Evolutionary conservation across 2,888 invertebrate genomes (phyloP).

Genomic region (Rotaria sp.): DNA sequence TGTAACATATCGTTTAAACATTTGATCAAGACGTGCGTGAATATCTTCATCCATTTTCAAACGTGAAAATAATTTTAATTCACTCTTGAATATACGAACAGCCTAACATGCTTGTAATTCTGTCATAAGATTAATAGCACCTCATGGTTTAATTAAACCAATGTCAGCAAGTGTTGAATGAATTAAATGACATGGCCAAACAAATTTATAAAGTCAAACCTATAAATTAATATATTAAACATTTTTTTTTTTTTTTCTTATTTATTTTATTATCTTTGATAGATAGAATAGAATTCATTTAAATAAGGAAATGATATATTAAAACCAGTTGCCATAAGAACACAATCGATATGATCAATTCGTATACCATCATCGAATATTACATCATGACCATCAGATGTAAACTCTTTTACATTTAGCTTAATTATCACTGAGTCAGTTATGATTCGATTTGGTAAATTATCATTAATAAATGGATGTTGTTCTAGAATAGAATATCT

Average conservation of each 20-base stretch:
- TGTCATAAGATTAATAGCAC: constrained; percentile 56
- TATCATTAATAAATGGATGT: constrained; percentile 55
- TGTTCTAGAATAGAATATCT: constrained; percentile 43
- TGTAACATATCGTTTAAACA: constrained; percentile 46
- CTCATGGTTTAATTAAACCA: too few relatives aligned
- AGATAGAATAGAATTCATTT: constrained; percentile 46
- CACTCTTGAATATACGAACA: constrained; percentile 50
- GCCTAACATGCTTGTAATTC: constrained; percentile 58
- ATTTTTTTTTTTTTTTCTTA: constrained; percentile 42
- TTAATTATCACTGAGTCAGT: constrained; percentile 52
- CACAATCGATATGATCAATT: constrained; percentile 50
- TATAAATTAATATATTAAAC: constrained; percentile 42
- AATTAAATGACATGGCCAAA: constrained; percentile 52
- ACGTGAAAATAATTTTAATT: constrained; percentile 46
- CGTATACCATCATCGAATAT: constrained; percentile 49
- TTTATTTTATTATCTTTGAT: constrained; percentile 41
- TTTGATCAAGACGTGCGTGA: constrained; percentile 44
- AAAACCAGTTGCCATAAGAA: constrained; percentile 51
- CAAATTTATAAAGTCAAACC: constrained; percentile 54
- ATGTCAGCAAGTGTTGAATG: constrained; percentile 53
- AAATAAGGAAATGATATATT: constrained; percentile 53
- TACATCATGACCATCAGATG: constrained; percentile 43
- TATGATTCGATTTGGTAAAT: constrained; percentile 53
- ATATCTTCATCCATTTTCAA: constrained; percentile 52
- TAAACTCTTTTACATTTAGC: constrained; percentile 46